A percentile compares a stretch with the other conserved stretches of the same genome.
phyloP scores from a whole-genome alignment of 2,888 invertebrate genomes.

The Yponomeuta plumbellus region DNA sequence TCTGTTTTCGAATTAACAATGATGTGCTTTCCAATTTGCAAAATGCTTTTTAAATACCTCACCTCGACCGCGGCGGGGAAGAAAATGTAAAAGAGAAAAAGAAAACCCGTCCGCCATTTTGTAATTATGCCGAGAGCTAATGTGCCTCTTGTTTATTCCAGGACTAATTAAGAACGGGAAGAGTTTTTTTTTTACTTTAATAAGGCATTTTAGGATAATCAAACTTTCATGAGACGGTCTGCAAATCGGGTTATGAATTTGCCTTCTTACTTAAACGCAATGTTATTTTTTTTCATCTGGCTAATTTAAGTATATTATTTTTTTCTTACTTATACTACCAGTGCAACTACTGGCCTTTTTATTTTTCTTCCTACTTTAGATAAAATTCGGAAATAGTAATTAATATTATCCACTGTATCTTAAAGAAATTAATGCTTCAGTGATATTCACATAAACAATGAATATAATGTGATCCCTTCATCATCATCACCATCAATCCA shows the following conservation, averaged over 20 bases:
- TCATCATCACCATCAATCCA: too few relatives aligned
- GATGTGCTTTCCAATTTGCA: slow-evolving; percentile 36
- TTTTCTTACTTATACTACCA: too few relatives aligned
- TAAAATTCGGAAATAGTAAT: too few relatives aligned
- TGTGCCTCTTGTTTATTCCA: slow-evolving; percentile 73
- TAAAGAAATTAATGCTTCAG: too few relatives aligned
- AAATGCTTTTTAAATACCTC: slow-evolving; percentile 15
- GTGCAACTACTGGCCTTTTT: too few relatives aligned
- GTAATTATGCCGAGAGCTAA: slow-evolving; percentile 73
- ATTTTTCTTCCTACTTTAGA: too few relatives aligned
- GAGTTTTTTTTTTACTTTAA: slow-evolving; percentile 55
- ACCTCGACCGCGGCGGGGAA: slow-evolving; percentile 7
- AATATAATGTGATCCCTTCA: too few relatives aligned
- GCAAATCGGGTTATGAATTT: slow-evolving; percentile 7
- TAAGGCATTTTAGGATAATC: slow-evolving; percentile 52
- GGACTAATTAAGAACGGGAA: slow-evolving; percentile 71
- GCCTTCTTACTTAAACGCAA: background rate
- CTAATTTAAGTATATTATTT: background rate
- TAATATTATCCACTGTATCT: too few relatives aligned
- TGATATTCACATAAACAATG: too few relatives aligned
- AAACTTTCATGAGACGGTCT: slow-evolving; percentile 59
- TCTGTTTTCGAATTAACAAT: slow-evolving; percentile 11
- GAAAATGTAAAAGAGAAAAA: slow-evolving; percentile 44
- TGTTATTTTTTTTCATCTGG: background rate
- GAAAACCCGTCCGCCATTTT: slow-evolving; percentile 38